A percentile compares a stretch with the other conserved stretches of the same genome.
phyloP scores from a whole-genome alignment of 2,888 invertebrate genomes.

The Blomia tropicalis region DNA sequence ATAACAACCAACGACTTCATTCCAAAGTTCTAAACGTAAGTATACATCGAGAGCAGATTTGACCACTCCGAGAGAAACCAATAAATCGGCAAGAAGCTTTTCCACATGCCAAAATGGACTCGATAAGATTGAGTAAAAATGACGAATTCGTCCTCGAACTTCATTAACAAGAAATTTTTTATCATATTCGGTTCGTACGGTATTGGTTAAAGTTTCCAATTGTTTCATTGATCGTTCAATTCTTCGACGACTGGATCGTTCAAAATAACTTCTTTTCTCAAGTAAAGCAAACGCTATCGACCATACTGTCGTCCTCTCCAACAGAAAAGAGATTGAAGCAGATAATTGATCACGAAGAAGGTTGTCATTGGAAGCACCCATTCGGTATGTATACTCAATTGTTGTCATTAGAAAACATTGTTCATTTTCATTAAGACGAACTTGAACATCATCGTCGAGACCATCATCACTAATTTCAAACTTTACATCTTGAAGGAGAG shows the following conservation, averaged over 20 bases:
- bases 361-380: constrained; percentile 55
- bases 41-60: constrained; percentile 69
- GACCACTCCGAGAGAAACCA: constrained; percentile 60
- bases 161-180: constrained; percentile 41
- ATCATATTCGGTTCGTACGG: constrained; percentile 39
- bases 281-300: constrained; percentile 56
- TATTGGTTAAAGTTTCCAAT: constrained; percentile 47
- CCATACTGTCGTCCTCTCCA: constrained; percentile 55
- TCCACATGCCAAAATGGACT: constrained; percentile 60
- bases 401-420: constrained; percentile 62
- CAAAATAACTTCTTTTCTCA: constrained; percentile 56
- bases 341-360: constrained; percentile 60
- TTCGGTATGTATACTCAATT: constrained; percentile 44
- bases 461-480: constrained; percentile 49
- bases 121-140: constrained; percentile 55
- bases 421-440: constrained; percentile 50
- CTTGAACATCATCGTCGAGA: too few species aligned
- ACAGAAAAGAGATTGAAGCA: constrained; percentile 52
- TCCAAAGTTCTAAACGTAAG: constrained; percentile 63
- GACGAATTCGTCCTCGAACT: constrained; percentile 41
- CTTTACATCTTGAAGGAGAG: constrained; percentile 58
- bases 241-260: constrained; percentile 58
- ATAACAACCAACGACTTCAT: constrained; percentile 80
- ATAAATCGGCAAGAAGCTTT: constrained; percentile 56
- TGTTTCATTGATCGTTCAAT: constrained; percentile 76